Evolutionary conservation across 2,113 vertebrate species (phyloP), one percentile per base, ranked within the genome.

Genomic region (Sisor rabdophorus): DNA sequence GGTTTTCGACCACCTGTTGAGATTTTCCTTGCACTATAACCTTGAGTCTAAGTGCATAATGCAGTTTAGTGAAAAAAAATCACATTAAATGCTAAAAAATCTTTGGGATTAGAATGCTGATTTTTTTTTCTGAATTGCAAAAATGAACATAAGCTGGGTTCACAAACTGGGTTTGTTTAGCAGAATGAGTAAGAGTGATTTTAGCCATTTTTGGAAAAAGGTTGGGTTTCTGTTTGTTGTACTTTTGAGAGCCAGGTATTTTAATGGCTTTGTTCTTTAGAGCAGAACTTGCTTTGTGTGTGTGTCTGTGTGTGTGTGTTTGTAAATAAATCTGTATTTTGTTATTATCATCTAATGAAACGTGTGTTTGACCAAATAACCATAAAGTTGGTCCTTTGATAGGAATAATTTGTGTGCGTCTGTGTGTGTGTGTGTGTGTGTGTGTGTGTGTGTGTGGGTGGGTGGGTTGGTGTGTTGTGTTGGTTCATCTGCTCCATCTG

Each of bases 1-100:
- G 75, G 78, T 52, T 61, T 72, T 73, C 48, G 73, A 69, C 82
- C 83, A 73, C 82, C 84, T 81, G 78, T 81, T 64, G 20, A 52
- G 78, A 12, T 59, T 77, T 84, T 32, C 17, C 84, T 63, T 17
- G 70, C 73, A 47, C 65, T 28, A n/a, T n/a, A n/a, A n/a, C n/a
- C 70, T 83, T 73, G 72, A 68, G 54, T 73, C 75, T 88, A 88
- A 90, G 87, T 88, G 86, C 87, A 89, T 89, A 89, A 87, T 79
- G 84, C 80, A 84, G 79, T 77, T 71, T 79, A 55, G 67, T 84
- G 58, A n/a, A 15, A 50, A 36, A 30, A 86, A 86, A 44, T 10
- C 1, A 10, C 32, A 88, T 90, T 90, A 90, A 87, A 88, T 71
- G 53, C 53, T 78, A 84, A 79, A 44, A 44, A 44, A 4, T 44